These are phyloP conservation scores for Dasyurus viverrinus DNA, from an alignment of 2,113 vertebrate genomes.

Conservation along the genomic window DNA sequence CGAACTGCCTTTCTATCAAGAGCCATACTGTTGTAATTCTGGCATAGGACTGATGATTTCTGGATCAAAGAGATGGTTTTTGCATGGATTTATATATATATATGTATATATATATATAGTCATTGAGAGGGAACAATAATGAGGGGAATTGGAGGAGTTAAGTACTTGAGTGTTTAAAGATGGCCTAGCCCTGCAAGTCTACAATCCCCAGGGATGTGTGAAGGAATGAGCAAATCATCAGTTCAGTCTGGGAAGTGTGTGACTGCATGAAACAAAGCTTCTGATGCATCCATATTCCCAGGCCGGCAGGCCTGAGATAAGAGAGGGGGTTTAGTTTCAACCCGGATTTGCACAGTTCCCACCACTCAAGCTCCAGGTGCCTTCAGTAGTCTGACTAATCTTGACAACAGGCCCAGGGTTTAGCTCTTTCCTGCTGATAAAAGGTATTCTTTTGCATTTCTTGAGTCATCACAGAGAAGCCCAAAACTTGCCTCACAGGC, in stretches of 20 bases:
- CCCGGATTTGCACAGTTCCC: constrained; percentile 59
- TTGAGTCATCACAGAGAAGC: constrained; percentile 45
- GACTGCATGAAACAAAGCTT: constrained; percentile 39
- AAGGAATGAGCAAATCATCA: constrained; percentile 50
- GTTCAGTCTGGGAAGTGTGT: constrained; percentile 36
- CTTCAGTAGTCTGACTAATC: constrained; percentile 56
- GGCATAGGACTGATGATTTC: constrained; percentile 7
- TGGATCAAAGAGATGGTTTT: constrained; percentile 27
- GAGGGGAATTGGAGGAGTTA: not conserved
- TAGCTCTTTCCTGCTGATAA: constrained; percentile 44
- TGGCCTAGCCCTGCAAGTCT: constrained; percentile 5
- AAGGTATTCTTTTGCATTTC: constrained; percentile 44
- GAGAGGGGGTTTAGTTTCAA: constrained; percentile 35
- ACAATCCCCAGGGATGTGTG: constrained; percentile 24
- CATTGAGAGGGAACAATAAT: constrained; percentile 46
- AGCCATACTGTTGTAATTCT: not conserved
- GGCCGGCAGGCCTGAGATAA: constrained; percentile 35
- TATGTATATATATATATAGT: no score
- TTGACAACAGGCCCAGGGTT: constrained; percentile 41
- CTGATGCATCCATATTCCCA: constrained; percentile 32
- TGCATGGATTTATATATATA: no score
- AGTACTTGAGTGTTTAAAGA: constrained; percentile 34
- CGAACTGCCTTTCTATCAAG: not conserved
- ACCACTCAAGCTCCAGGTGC: constrained; percentile 51
- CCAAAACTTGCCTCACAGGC: not conserved